These are phyloP conservation scores for Saiga tatarica DNA, from an alignment of 2,113 vertebrate species.

Conservation along the genomic window DNA sequence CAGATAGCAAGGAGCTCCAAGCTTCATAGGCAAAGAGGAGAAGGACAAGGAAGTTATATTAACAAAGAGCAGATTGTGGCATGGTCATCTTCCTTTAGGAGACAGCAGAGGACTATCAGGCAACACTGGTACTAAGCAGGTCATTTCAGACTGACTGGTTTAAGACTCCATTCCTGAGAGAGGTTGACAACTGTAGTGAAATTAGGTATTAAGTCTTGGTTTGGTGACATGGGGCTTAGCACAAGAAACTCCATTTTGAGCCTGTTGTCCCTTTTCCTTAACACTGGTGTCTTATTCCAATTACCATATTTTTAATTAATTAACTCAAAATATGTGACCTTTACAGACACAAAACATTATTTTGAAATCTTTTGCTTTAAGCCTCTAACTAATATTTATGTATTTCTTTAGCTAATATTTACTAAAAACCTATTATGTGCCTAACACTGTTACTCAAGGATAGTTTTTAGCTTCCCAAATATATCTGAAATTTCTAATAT, in stretches of 20 bases:
- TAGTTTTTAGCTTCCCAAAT: background rate
- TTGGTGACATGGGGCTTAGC: background rate
- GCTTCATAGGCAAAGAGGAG: background rate
- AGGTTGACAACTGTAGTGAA: background rate
- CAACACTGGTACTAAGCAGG: too few relatives aligned
- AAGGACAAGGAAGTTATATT: background rate
- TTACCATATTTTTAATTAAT: constrained; percentile 46
- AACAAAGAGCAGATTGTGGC: background rate
- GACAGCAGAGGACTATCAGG: background rate
- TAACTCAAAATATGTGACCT: constrained; percentile 63
- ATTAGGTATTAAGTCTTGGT: background rate
- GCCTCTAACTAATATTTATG: background rate
- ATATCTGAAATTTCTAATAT: constrained; percentile 20
- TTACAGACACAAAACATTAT: constrained; percentile 6
- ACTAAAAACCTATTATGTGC: background rate
- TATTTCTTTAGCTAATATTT: background rate
- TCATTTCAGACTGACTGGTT: background rate
- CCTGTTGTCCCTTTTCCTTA: background rate
- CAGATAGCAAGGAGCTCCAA: background rate
- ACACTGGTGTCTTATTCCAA: constrained; percentile 35
- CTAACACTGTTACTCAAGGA: background rate
- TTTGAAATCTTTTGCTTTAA: constrained; percentile 17
- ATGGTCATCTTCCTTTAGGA: background rate
- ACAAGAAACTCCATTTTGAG: background rate
- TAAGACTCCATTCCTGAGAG: background rate